Evolutionary conservation across 2,113 vertebrate genomes (phyloP), one percentile per base, ranked within the genome.

Genomic region (Cynopterus brachyotis): DNA sequence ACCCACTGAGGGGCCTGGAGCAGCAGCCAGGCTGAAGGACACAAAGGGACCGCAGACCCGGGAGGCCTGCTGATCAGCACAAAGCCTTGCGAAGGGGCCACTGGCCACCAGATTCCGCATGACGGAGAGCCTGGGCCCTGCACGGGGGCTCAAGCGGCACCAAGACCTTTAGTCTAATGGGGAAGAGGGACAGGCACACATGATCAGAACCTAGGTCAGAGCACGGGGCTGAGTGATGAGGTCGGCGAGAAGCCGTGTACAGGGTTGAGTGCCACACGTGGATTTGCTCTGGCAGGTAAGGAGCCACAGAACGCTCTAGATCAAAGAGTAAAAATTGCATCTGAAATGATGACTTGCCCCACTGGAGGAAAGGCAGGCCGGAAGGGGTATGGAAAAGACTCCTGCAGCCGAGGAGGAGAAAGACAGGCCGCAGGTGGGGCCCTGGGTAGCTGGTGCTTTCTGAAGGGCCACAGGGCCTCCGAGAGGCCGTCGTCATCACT

Each of bases 11-110:
- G 0, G 3, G 91, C 28, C 89, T 96, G 97, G 53, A 98, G 96
- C 64, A 97, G 0, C 26, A 98, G 53, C 97, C 96, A 98, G 16
- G 2, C 98, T 98, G 89, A 50, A 96, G 93, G 86, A 94, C 47
- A 95, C 26, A 78, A 47, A 50, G 50, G 50, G 17, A 13, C 6
- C 81, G 28, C n/a, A n/a, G 37, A 55, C 40, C 70, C 8, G 0
- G 32, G 26, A 24, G 30, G 75, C 67, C 37, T 78, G 70, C 28
- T 2, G 7, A 6, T 28, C 40, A 40, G 15, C 6, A 19, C 26
- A 15, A 9, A 24, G 15, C 55, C 70, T 79, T 13, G 17, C 4
- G 35, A 79, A 53, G 19, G 57, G 20, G 30, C 55, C 3, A 1
- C 40, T 53, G 9, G 12, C 42, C 17, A 40, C n/a, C 3, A 50